Base-by-base conservation (phyloP, 2,888 invertebrate genomes). In the Netelia fuscicornis region DNA sequence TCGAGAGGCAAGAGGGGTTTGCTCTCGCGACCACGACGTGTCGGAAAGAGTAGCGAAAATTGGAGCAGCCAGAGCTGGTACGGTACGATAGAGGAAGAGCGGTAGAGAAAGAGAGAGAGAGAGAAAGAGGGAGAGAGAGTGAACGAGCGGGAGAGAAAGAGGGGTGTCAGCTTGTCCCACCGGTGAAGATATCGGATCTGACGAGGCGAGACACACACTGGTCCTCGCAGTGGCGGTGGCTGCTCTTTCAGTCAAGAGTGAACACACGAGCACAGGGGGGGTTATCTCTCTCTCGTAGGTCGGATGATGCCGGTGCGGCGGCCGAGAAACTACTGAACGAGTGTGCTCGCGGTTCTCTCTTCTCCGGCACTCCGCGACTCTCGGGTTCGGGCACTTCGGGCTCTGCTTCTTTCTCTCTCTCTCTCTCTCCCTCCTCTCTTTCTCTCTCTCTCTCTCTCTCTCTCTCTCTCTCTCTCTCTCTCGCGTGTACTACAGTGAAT, bases 271-370 rank as follows among this genome's bases (percentile, higher is more conserved):
- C 83, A 52, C 62, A 54, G 58, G 74, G 74, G 37, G 86, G 86
- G 87, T 86, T 88, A 86, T 72, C 20, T 80, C 90, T 91, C 89
- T 91, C 90, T 89, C 90, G 89, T 88, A 89, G 89, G 91, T 92
- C 91, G 92, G 93, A 93, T 92, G 92, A 88, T 92, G 93, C 92
- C 93, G 92, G 92, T 92, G 90, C 93, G 93, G 91, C 93, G 93
- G 92, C 93, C 93, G 92, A 92, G 93, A 92, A 92, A 93, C 93
- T 92, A 93, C 93, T 93, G 93, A 93, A 92, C 92, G 91, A 92
- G 90, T 92, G 91, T 85, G 82, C 85, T 90, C 92, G 93, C 91
- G 89, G 91, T 91, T 91, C 91, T 92, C 91, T 92, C 91, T 92
- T 92, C 92, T 91, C 91, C 90, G 90, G 79, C 79, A 80, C 71